Percentiles rank a stretch among this genome's conserved stretches.
Evolutionary conservation across 2,888 invertebrate genomes (phyloP).

Genomic region (Prenolepis imparis): DNA sequence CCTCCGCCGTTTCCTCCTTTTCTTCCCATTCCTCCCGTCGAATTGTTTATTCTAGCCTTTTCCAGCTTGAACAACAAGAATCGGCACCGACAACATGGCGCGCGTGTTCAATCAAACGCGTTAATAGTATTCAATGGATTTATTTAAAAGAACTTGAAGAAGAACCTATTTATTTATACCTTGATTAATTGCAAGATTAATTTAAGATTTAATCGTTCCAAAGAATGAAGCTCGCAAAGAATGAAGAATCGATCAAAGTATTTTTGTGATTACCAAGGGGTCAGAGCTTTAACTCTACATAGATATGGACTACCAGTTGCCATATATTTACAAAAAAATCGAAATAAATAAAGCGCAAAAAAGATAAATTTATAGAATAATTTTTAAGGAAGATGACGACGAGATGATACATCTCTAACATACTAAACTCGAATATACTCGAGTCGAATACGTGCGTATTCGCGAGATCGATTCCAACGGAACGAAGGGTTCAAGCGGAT

Average conservation of each 20-base stretch:
- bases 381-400: not conserved
- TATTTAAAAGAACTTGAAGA: not conserved
- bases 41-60: slow-evolving; percentile 72
- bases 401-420: slow-evolving; percentile 20
- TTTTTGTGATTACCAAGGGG: not conserved
- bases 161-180: not conserved
- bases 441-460: not conserved
- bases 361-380: not conserved
- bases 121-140: not conserved
- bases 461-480: not conserved
- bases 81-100: not conserved
- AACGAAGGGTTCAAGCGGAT: slow-evolving; percentile 29
- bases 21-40: slow-evolving; percentile 40
- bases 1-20: slow-evolving; percentile 31
- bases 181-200: not conserved
- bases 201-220: not conserved
- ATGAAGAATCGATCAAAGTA: not conserved
- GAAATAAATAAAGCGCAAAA: not conserved
- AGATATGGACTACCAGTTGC: not conserved
- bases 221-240: too few species aligned
- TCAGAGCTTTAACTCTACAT: not conserved
- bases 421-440: not conserved
- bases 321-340: too few species aligned
- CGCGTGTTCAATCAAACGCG: not conserved
- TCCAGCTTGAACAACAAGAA: slow-evolving; percentile 70